phyloP scores from a whole-genome alignment of 2,113 vertebrate species.

The Chloroceryle aenea region DNA sequence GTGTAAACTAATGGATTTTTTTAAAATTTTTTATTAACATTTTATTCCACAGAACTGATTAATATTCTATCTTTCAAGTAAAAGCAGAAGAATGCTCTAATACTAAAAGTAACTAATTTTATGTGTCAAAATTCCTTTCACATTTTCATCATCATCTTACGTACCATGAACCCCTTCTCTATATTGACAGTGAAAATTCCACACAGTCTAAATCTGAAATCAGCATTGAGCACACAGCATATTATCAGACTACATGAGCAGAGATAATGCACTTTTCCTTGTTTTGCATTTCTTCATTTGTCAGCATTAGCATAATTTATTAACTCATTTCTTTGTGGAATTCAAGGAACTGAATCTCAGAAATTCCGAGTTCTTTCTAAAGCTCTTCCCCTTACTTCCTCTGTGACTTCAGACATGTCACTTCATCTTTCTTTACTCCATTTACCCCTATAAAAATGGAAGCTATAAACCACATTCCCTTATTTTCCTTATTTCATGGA shows the following conservation, averaged over 20 bases:
- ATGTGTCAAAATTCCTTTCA: background rate
- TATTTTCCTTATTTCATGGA: background rate
- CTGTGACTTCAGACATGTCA: background rate
- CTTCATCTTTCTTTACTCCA: background rate
- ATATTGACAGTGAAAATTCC: background rate
- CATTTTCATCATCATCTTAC: background rate
- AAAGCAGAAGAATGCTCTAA: background rate
- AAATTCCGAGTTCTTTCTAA: background rate
- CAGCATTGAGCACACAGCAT: background rate
- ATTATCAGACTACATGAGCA: background rate
- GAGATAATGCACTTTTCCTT: background rate
- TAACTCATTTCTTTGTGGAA: background rate
- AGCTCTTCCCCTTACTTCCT: background rate
- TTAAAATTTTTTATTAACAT: background rate
- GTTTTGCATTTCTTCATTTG: background rate
- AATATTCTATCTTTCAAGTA: background rate
- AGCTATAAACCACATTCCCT: background rate
- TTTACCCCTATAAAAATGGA: background rate
- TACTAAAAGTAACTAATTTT: background rate
- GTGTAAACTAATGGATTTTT: background rate
- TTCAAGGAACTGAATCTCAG: background rate
- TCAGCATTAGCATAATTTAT: background rate
- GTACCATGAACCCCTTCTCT: background rate
- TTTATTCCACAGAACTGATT: background rate
- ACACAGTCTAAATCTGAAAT: background rate